A percentile compares a stretch with the other conserved stretches of the same genome.
Conservation (phyloP, 2,888 invertebrate species). For the Himalopsyche japonica region DNA sequence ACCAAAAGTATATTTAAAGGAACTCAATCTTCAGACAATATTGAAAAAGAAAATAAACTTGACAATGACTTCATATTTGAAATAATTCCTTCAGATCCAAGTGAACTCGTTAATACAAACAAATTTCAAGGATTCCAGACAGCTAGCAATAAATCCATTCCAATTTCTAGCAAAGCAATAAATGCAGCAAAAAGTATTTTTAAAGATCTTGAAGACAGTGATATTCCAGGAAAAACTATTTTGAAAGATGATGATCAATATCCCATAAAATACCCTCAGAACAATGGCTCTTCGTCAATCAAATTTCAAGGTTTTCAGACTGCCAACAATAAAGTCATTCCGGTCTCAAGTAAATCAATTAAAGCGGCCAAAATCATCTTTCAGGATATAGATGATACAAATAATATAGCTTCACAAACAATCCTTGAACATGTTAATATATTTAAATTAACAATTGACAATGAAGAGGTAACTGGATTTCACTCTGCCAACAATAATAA, state of each 20-base stretch:
- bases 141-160: neutral
- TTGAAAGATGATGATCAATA: neutral
- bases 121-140: neutral
- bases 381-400: slow-evolving; percentile 5
- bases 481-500: slow-evolving; percentile 49
- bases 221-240: neutral
- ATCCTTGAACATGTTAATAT: neutral
- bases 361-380: slow-evolving; percentile 20
- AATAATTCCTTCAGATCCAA: neutral
- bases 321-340: neutral
- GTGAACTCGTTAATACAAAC: neutral
- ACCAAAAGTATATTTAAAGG: neutral
- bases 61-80: neutral
- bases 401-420: neutral
- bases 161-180: slow-evolving; percentile 11
- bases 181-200: slow-evolving; percentile 7
- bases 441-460: no score
- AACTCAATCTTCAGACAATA: neutral
- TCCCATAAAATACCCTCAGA: no score
- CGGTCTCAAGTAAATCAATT: slow-evolving; percentile 8
- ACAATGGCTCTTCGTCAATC: neutral
- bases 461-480: slow-evolving; percentile 43
- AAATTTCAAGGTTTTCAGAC: neutral
- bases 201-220: neutral
- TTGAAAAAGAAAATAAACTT: neutral